Evolutionary conservation across 2,113 vertebrate species (phyloP).

Genomic region (Tychaedon coryphoeus): DNA sequence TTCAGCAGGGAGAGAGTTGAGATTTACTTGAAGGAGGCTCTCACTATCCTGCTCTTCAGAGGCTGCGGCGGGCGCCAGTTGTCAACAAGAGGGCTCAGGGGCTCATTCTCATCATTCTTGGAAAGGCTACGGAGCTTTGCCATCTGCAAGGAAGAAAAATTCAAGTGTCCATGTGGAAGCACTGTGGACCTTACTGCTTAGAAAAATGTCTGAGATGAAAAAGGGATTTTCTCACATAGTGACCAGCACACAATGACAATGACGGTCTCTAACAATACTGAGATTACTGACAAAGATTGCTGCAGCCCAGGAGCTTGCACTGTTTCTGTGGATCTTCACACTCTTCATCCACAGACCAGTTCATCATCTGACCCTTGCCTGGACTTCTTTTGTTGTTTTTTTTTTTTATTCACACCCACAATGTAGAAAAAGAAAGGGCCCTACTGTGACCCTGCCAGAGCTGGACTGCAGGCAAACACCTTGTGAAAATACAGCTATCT

Average conservation of each 20-base stretch:
- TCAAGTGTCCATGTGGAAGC: not conserved
- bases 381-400: not conserved
- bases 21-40: slow-evolving; percentile 77
- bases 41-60: slow-evolving; percentile 84
- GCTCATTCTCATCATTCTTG: slow-evolving; percentile 79
- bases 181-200: not conserved
- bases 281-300: not conserved
- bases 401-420: not conserved
- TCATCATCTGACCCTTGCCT: not conserved
- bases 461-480: not conserved
- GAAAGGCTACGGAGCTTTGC: slow-evolving; percentile 84
- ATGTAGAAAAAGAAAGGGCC: not conserved
- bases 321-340: not conserved
- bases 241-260: not conserved
- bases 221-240: not conserved
- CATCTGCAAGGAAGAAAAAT: slow-evolving; percentile 79
- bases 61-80: slow-evolving; percentile 95
- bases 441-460: not conserved
- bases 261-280: not conserved
- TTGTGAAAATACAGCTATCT: not conserved
- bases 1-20: not conserved
- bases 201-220: not conserved
- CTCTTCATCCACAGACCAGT: not conserved
- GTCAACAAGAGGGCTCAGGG: slow-evolving; percentile 79
- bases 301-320: not conserved